Base-by-base conservation (phyloP, 2,797 vertebrate species). In the Gallinago stenura region DNA sequence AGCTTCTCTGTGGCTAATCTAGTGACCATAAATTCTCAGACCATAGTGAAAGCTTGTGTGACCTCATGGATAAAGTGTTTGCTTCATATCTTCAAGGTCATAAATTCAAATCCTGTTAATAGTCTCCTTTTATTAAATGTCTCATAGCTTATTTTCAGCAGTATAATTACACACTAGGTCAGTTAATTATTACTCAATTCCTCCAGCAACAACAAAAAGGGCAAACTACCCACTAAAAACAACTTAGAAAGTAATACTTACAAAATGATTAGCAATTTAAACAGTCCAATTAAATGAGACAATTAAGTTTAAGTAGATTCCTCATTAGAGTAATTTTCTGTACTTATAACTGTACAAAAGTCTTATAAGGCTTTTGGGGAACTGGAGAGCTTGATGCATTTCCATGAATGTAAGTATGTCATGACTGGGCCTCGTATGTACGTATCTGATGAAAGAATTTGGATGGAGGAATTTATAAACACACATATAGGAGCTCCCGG, bases 81-180 rank as follows among this genome's bases (percentile, higher is more conserved):
- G 87, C 70, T 90, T 93, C 91, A 77, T 89, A 87, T 93, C 93
- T 95, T 70, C 86, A 92, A 95, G 86, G 88, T 81, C 53, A 3
- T 95, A 97, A 96, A 97, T 97, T 90, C 75, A 92, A 96, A 92
- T 89, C 75, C 81, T 87, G 64, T 94, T 96, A 92, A 95, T 85
- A 80, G 86, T 81, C 57, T 89, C 60, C 54, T 89, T 92, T 92
- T 96, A 95, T 94, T 89, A 95, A 91, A 95, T 58, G 81, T 57
- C 88, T 95, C 90, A 87, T 89, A 85, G 83, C 86, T 95, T 95
- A 91, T 94, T 97, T 94, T 93, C 86, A 75, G 50, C 26, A 71
- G 41, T 39, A n/a, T 94, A 95, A 95, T 96, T 95, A 90, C 87
- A 89, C 31, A 46, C 37, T 85, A 26, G 88, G 91, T 89, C 90